These are phyloP conservation scores for Xiphorhynchus erythropygius DNA, from an alignment of 2,797 vertebrate species.

Conservation along the genomic window DNA sequence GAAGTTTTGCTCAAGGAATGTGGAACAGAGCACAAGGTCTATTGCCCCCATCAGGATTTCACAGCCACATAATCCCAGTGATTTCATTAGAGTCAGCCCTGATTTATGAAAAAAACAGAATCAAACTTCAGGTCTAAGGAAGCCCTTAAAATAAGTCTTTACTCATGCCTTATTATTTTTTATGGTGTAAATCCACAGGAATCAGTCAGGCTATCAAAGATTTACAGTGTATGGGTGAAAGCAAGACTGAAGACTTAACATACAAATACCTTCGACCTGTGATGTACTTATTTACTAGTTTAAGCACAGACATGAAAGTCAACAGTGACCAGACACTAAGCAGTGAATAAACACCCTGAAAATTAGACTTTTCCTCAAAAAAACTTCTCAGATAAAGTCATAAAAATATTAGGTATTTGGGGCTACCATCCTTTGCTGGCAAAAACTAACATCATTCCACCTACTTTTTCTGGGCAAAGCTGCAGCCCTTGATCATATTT, in stretches of 20 bases:
- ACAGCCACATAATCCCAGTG: background rate
- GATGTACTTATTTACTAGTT: background rate
- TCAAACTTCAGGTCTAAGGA: background rate
- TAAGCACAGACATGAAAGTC: background rate
- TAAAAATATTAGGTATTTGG: background rate
- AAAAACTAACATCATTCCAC: background rate
- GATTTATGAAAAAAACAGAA: constrained; percentile 1
- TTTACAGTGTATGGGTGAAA: background rate
- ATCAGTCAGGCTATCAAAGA: background rate
- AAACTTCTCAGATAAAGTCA: background rate
- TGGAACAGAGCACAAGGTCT: background rate
- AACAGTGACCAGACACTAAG: background rate
- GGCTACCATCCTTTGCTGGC: background rate
- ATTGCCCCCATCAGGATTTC: background rate
- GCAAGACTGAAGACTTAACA: background rate
- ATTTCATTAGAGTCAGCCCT: background rate
- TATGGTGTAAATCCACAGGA: background rate
- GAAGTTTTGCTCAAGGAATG: background rate
- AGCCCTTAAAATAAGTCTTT: constrained; percentile 14
- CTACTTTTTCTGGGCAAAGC: background rate
- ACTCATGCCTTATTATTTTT: background rate
- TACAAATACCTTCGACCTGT: background rate
- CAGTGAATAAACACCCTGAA: background rate
- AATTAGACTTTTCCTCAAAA: background rate
- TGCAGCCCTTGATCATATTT: background rate